Base-by-base conservation (phyloP, 2,113 vertebrate species). In the Pseudolaguvia tuberculata region DNA sequence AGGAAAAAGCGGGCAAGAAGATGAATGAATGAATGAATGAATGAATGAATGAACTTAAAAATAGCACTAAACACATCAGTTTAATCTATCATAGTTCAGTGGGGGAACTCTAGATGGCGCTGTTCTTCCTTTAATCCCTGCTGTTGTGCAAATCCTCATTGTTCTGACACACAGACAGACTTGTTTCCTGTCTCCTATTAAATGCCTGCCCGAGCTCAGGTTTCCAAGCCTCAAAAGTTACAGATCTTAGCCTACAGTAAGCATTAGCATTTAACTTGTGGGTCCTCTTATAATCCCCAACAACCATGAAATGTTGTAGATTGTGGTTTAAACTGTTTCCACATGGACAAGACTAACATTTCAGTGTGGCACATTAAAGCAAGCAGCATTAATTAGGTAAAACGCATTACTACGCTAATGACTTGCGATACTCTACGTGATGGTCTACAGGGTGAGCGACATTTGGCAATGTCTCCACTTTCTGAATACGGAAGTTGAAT, bases 181-280 rank as follows among this genome's bases (percentile, higher is more conserved):
- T 72, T 79, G 78, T 75, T 75, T 75, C 69, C 73, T 74, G 73
- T 75, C 71, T 70, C 69, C 69, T 70, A 75, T 79, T 70, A 79
- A 55, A 50, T 65, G 45, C 72, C 78, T 65, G 45, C 72, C 78
- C 57, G 42, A 71, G 78, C 72, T 68, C 65, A 45, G 39, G 67
- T 70, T 61, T 70, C 48, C 57, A 63, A 63, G 75, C 67, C 42
- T 71, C 58, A 62, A 31, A 70, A 39, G 65, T 50, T 50, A 53
- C 50, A 18, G 47, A 70, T 29, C 23, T 20, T 47, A 25, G 48
- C 57, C 62, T 77, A 62, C 18, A 53, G 17, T 31, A 71, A 52
- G 29, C 67, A 63, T 62, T 59, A 70, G 14, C 39, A 23, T 55
- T 77, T 35, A 55, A 59, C 67, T 48, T 29, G 12, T 61, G 27